Evolutionary conservation across 2,888 invertebrate genomes (phyloP), one percentile per base, ranked within the genome.

Genomic region (Dolichopus griseipennis): DNA sequence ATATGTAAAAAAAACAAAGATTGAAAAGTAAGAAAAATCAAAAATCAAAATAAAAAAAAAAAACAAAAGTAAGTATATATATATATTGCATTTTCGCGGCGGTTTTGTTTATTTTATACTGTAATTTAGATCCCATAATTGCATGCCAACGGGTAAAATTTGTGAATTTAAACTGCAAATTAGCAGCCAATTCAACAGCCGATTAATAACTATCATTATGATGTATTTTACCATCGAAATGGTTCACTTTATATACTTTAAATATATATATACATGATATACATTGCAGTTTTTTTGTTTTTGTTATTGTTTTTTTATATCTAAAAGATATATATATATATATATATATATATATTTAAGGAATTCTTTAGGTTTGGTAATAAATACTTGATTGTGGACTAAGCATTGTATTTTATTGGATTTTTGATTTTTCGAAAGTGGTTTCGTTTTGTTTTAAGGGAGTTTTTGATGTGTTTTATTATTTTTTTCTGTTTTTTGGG

Each of bases 91-190:
- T 52, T 69, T 27, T 71, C 69, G 71, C 69, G 78, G 76, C 77
- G 76, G 77, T 79, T 80, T 81, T 81, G 81, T 81, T 81, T 80
- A 81, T 81, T 81, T 81, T 75, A 79, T 76, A 77, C 80, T 81
- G 80, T 81, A 81, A 81, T 81, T 81, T 81, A 79, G 77, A 75
- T 52, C 52, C 77, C 77, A 79, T 80, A 85, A 85, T 85, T 85
- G 84, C 82, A 83, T 81, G 84, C 85, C 84, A 81, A 79, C 79
- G 83, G 84, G 83, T 82, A 82, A 84, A 84, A 84, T 85, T 85
- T 85, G 84, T 84, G 85, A 84, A 52, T 15, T 84, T 85, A 85
- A 85, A 85, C 85, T 85, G 85, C 82, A 84, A 84, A 85, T 85
- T 85, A 85, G 84, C 84, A 83, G 84, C 81, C 84, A 83, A 85